Evolutionary conservation across 2,888 invertebrate species (phyloP).

Genomic region (Archips xylosteana): DNA sequence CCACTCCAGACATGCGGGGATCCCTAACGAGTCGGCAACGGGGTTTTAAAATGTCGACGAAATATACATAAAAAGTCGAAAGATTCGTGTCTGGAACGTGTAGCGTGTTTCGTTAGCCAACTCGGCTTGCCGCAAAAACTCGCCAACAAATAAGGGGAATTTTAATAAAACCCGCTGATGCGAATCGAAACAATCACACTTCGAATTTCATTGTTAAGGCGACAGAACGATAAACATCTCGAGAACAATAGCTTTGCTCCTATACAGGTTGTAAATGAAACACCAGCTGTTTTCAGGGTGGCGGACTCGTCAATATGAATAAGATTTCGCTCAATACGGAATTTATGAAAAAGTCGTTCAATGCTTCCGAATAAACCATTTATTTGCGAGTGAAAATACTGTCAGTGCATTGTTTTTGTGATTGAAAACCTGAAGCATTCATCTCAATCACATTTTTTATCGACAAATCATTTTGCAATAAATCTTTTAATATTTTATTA

Average conservation of each 20-base stretch:
- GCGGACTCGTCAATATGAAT: conserved; percentile 41
- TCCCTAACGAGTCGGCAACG: conserved; percentile 66
- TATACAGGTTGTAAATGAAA: conserved; percentile 44
- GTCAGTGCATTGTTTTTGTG: conserved; percentile 37
- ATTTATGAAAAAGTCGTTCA: conserved; percentile 40
- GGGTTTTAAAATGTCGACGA: conserved; percentile 54
- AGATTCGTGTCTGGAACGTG: conserved; percentile 45
- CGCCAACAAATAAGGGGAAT: conserved; percentile 67
- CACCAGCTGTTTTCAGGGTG: conserved; percentile 43
- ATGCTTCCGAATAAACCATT: conserved; percentile 33
- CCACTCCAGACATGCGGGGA: conserved; percentile 44
- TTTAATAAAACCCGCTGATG: conserved; percentile 72
- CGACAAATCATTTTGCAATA: background rate
- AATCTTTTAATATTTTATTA: no score
- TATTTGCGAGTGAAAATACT: conserved; percentile 22
- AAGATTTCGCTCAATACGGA: conserved; percentile 41
- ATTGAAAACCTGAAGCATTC: conserved; percentile 28
- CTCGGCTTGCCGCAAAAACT: conserved; percentile 53
- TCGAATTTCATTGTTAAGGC: conserved; percentile 64
- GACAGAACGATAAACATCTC: conserved; percentile 61
- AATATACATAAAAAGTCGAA: conserved; percentile 49
- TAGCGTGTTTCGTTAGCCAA: conserved; percentile 56
- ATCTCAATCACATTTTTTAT: conserved; percentile 25
- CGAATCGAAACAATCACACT: conserved; percentile 70
- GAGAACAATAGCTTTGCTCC: conserved; percentile 57